Conservation (phyloP, 2,113 vertebrate species). For the Apistogramma diplotaenia region DNA sequence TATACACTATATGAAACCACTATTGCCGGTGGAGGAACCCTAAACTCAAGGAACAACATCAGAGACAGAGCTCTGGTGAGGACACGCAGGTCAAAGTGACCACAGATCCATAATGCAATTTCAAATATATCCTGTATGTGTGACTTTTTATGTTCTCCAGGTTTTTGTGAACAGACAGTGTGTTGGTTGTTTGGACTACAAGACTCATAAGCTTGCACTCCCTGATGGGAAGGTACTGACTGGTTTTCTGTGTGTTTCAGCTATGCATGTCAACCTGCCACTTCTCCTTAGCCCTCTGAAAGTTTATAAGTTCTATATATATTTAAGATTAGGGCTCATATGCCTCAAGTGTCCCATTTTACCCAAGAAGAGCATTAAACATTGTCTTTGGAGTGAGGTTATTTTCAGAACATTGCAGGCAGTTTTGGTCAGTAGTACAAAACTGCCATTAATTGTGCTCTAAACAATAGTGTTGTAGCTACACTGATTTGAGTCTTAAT, state of each 20-base stretch:
- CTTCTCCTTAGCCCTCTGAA: too few relatives aligned
- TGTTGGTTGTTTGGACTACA: constrained; percentile 85
- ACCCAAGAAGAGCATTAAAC: background rate
- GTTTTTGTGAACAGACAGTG: constrained; percentile 84
- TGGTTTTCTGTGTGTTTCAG: background rate
- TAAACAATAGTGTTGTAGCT: background rate
- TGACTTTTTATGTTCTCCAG: constrained; percentile 65
- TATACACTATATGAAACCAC: constrained; percentile 89
- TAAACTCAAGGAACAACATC: constrained; percentile 79
- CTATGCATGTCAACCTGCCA: background rate
- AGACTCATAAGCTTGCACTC: constrained; percentile 74
- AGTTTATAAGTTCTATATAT: background rate
- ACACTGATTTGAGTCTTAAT: too few relatives aligned
- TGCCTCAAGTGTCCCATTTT: background rate
- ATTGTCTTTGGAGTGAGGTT: background rate
- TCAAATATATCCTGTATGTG: background rate
- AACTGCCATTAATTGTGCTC: background rate
- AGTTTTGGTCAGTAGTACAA: background rate
- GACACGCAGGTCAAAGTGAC: background rate
- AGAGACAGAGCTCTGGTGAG: constrained; percentile 87
- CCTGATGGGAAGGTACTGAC: constrained; percentile 78
- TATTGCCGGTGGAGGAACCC: constrained; percentile 79
- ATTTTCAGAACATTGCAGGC: background rate
- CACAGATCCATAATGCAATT: background rate
- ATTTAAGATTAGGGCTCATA: background rate